Base-by-base conservation (phyloP, 1,140 invertebrate genomes). In the Drosophila elegans region DNA sequence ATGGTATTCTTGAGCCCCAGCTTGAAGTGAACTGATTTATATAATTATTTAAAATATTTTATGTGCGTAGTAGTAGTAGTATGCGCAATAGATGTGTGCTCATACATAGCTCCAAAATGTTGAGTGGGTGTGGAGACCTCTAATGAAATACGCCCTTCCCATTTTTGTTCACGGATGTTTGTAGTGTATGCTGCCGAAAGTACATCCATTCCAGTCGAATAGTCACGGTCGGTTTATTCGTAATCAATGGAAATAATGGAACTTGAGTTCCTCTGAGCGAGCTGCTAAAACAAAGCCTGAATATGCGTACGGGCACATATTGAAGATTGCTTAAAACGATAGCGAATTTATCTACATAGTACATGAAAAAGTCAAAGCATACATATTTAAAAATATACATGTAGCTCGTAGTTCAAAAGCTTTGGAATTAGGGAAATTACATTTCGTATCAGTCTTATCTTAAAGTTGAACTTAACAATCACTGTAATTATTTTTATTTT, bases 81-180 rank as follows among this genome's bases (percentile, higher is more conserved):
- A 44, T 64, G 38, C 38, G 60, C 60, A 68, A 27, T 66, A 66
- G 38, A 12, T 68, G 11, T 10, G 7, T 29, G 32, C 38, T 10
- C 45, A 62, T 39, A 41, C 36, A 49, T 48, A 66, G 64, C 61
- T 68, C 64, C 60, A 45, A 68, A 68, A 52, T 38, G 64, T 66
- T 64, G 45, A 66, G 64, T 68, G 64, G 64, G 64, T 68, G 64
- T 68, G 64, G 64, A 68, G 64, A 60, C 64, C 36, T 68, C 64
- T 68, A 68, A 68, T 68, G 64, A 68, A 68, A 68, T 68, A 68
- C 64, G 64, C 64, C 64, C 64, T 68, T 68, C 64, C 64, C 64
- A 68, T 68, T 68, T 68, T 68, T 51, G 62, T 68, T 68, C 46
- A 68, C 64, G 64, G 64, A 68, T 68, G 60, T 68, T 66, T 7